Percentiles rank a stretch among this genome's conserved stretches.
These are phyloP conservation scores for Vidua chalybeata DNA, from an alignment of 2,113 vertebrate genomes.

Conservation along the genomic window DNA sequence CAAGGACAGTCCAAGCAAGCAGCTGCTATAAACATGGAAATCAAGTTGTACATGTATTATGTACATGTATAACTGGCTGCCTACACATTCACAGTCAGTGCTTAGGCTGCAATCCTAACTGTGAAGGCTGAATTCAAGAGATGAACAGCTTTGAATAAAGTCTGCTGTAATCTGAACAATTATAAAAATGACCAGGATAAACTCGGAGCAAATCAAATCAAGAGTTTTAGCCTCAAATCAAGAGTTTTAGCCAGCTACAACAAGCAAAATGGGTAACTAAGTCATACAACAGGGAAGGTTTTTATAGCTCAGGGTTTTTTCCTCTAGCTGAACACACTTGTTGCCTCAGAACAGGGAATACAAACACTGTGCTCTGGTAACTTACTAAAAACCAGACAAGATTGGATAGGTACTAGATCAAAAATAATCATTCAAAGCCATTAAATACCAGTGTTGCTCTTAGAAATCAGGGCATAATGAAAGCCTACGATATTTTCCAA, in stretches of 20 bases:
- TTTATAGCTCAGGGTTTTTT: not conserved
- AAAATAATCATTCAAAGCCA: not conserved
- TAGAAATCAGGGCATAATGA: not conserved
- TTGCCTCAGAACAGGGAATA: not conserved
- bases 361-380: not conserved
- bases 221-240: not conserved
- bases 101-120: not conserved
- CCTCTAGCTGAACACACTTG: not conserved
- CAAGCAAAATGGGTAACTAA: not conserved
- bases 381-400: not conserved
- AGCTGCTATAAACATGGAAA: not conserved
- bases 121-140: not conserved
- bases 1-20: not conserved
- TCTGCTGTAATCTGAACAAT: not conserved
- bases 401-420: not conserved
- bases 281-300: not conserved
- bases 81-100: not conserved
- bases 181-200: not conserved
- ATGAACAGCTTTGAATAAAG: not conserved
- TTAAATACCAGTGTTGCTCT: not conserved
- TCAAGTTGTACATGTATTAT: not conserved
- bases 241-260: not conserved
- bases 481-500: not conserved
- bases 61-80: not conserved
- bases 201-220: not conserved